phyloP scores from a whole-genome alignment of 2,113 vertebrate genomes.

The Dromiciops gliroides region DNA sequence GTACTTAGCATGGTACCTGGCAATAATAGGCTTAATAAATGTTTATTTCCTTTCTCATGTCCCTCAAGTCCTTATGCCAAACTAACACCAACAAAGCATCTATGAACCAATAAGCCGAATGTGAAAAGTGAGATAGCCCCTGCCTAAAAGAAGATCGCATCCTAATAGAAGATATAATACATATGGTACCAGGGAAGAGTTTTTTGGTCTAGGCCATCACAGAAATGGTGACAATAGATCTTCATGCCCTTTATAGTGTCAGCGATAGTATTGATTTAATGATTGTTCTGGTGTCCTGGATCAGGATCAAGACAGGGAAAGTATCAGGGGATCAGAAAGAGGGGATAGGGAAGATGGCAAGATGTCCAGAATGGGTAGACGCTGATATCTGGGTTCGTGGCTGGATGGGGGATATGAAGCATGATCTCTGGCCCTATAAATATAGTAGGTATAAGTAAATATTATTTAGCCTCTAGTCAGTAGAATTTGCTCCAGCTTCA shows the following conservation, averaged over 20 bases:
- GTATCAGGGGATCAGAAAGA: too few relatives aligned
- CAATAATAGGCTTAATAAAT: background rate
- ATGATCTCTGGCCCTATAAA: background rate
- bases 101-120: background rate
- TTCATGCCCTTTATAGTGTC: background rate
- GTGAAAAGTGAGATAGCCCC: too few relatives aligned
- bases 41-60: background rate
- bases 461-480: background rate
- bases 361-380: background rate
- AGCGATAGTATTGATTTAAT: background rate
- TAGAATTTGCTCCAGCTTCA: background rate
- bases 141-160: background rate
- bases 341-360: background rate
- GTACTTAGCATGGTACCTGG: background rate
- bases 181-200: background rate
- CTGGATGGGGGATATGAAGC: background rate
- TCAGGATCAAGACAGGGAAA: background rate
- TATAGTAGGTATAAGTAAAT: background rate
- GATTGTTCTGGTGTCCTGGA: background rate
- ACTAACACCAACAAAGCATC: background rate
- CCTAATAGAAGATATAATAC: background rate
- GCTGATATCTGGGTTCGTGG: too few relatives aligned
- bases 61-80: background rate
- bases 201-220: background rate
- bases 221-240: background rate